A percentile compares a stretch with the other conserved stretches of the same genome.
phyloP scores from a whole-genome alignment of 2,797 vertebrate genomes.

The Leuciscus waleckii region DNA sequence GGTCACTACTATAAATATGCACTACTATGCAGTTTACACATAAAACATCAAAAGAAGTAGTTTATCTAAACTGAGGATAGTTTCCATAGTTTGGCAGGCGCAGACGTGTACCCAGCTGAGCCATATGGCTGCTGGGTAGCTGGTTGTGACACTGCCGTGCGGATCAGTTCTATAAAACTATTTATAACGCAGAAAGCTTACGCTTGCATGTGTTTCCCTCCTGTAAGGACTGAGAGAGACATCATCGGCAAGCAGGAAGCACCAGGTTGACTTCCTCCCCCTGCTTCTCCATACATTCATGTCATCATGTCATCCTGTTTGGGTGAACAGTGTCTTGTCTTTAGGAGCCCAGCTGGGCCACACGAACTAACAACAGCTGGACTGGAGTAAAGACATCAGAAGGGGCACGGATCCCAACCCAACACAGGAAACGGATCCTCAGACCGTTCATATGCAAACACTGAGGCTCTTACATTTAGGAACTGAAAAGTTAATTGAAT shows the following conservation, averaged over 20 bases:
- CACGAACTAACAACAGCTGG: conserved; percentile 57
- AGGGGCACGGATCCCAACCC: not conserved
- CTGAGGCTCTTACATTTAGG: conserved; percentile 6
- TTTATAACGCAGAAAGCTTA: conserved; percentile 58
- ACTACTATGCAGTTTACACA: not conserved
- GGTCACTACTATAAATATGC: no score
- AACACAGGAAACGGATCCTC: conserved; percentile 21
- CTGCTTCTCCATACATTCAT: conserved; percentile 28
- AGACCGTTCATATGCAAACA: not conserved
- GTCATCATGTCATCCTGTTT: conserved; percentile 57
- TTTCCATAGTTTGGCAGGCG: not conserved
- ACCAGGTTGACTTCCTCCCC: conserved; percentile 55
- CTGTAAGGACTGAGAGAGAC: conserved; percentile 33
- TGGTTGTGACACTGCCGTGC: conserved; percentile 18
- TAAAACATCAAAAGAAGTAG: not conserved
- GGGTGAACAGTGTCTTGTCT: conserved; percentile 49
- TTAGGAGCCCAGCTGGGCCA: conserved; percentile 58
- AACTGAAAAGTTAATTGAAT: conserved; percentile 30
- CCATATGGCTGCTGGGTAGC: conserved; percentile 5
- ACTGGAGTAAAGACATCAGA: conserved; percentile 46
- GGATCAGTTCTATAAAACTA: conserved; percentile 39
- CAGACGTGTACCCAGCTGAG: not conserved
- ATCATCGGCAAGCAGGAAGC: conserved; percentile 51
- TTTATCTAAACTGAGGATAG: not conserved
- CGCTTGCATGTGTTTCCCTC: conserved; percentile 34